Percentiles rank a stretch among this genome's conserved stretches.
phyloP scores from a whole-genome alignment of 2,113 vertebrate genomes.

The Thalassarche chlororhynchos region DNA sequence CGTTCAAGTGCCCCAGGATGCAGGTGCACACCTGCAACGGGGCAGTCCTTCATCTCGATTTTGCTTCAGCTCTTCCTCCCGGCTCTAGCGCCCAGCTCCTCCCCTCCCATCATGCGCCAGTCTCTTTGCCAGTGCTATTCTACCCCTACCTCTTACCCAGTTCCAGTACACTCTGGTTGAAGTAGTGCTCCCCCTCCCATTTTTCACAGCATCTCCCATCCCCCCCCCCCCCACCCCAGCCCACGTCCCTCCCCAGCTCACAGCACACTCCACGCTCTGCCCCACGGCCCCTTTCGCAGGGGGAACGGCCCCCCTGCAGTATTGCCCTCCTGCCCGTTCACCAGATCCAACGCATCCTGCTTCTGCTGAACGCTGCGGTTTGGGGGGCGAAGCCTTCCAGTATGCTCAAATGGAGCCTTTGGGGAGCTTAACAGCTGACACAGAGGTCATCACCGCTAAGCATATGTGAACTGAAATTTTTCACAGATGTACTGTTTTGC shows the following conservation, averaged over 20 bases:
- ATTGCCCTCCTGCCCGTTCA: neutral
- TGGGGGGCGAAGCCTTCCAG: neutral
- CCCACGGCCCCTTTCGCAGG: neutral
- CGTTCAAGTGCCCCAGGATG: neutral
- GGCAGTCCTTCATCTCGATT: neutral
- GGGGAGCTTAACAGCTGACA: neutral
- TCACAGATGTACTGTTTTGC: neutral
- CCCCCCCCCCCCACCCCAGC: no score
- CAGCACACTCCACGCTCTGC: neutral
- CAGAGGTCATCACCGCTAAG: neutral
- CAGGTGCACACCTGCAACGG: accelerated
- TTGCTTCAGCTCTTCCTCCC: neutral
- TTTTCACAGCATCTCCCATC: neutral
- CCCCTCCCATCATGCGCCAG: neutral
- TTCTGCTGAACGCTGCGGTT: neutral
- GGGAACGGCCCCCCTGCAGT: neutral
- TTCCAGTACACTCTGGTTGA: neutral
- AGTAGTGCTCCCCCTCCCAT: neutral
- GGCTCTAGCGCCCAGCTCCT: neutral
- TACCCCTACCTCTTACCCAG: neutral
- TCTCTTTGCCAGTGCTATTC: neutral
- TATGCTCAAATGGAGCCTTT: neutral
- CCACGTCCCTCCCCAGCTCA: neutral
- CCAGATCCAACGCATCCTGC: neutral
- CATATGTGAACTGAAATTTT: neutral